Evolutionary conservation across 2,113 vertebrate genomes (phyloP).

Genomic region (Macquaria ambigua): DNA sequence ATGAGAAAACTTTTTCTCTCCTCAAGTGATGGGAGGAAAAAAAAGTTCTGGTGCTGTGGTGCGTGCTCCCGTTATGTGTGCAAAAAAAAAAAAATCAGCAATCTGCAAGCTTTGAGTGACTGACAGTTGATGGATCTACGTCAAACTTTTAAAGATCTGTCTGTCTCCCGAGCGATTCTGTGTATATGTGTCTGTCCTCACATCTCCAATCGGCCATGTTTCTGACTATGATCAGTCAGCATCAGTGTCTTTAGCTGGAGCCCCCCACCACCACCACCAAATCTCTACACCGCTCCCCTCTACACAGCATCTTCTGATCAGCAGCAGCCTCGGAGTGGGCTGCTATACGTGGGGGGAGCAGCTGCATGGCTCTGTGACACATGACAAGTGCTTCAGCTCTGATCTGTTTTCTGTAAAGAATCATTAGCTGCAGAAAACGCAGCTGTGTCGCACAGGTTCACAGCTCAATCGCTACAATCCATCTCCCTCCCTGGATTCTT

Average conservation of each 20-base stretch:
- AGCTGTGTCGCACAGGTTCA: slow-evolving; percentile 74
- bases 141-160: slow-evolving; percentile 63
- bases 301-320: slow-evolving; percentile 65
- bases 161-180: slow-evolving; percentile 56
- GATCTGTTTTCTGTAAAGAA: slow-evolving; percentile 79
- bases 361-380: slow-evolving; percentile 71
- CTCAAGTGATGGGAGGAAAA: slow-evolving; percentile 41
- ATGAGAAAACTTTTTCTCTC: slow-evolving; percentile 63
- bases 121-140: slow-evolving; percentile 75
- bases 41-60: slow-evolving; percentile 48
- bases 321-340: slow-evolving; percentile 45
- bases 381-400: slow-evolving; percentile 77
- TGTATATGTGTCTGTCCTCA: slow-evolving; percentile 49
- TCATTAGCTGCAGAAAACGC: slow-evolving; percentile 78
- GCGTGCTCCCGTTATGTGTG: slow-evolving; percentile 27
- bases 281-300: slow-evolving; percentile 41
- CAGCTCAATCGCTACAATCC: slow-evolving; percentile 64
- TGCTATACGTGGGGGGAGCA: slow-evolving; percentile 28
- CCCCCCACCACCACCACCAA: slow-evolving; percentile 11
- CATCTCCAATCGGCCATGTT: slow-evolving; percentile 68
- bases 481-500: slow-evolving; percentile 56
- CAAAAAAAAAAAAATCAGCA: slow-evolving; percentile 19
- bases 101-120: slow-evolving; percentile 53
- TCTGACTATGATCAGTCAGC: slow-evolving; percentile 68
- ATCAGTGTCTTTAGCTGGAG: slow-evolving; percentile 51